Evolutionary conservation across 2,797 vertebrate species (phyloP).

Genomic region (Liasis olivaceus): DNA sequence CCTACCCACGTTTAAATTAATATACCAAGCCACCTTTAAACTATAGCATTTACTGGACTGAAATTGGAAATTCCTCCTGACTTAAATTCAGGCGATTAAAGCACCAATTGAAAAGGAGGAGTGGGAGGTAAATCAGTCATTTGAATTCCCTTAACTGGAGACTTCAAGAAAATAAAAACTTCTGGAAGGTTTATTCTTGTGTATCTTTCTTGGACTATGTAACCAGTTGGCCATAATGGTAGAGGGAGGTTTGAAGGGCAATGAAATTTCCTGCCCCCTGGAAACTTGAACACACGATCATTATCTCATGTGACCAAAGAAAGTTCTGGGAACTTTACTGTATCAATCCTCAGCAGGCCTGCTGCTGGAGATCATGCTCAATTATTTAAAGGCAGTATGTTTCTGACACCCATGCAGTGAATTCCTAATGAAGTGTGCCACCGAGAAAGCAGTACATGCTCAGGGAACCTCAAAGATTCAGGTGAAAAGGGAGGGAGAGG

Average conservation of each 20-base stretch:
- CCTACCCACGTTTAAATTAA: slow-evolving; percentile 44
- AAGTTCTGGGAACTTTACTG: slow-evolving; percentile 14
- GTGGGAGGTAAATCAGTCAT: background rate
- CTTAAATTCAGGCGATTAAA: slow-evolving; percentile 32
- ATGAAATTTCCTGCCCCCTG: background rate
- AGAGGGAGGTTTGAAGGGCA: slow-evolving; percentile 11
- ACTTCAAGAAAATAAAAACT: slow-evolving; percentile 20
- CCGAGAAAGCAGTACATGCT: background rate
- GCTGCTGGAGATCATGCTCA: background rate
- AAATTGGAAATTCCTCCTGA: slow-evolving; percentile 37
- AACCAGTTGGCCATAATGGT: background rate
- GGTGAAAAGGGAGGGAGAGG: background rate
- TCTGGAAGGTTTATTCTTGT: background rate
- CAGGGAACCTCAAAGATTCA: slow-evolving; percentile 31
- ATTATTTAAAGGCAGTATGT: slow-evolving; percentile 2
- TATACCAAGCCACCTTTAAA: slow-evolving; percentile 30
- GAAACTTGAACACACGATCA: background rate
- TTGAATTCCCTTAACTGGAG: slow-evolving; percentile 14
- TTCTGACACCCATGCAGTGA: slow-evolving; percentile 2
- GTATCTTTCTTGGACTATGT: slow-evolving; percentile 14
- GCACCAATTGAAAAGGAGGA: background rate
- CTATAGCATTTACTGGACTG: slow-evolving; percentile 44
- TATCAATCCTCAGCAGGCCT: fast-evolving
- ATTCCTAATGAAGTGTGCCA: slow-evolving; percentile 15
- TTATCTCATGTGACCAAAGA: background rate